Conservation (phyloP, 2,888 invertebrate species). For the Euplexia lucipara region DNA sequence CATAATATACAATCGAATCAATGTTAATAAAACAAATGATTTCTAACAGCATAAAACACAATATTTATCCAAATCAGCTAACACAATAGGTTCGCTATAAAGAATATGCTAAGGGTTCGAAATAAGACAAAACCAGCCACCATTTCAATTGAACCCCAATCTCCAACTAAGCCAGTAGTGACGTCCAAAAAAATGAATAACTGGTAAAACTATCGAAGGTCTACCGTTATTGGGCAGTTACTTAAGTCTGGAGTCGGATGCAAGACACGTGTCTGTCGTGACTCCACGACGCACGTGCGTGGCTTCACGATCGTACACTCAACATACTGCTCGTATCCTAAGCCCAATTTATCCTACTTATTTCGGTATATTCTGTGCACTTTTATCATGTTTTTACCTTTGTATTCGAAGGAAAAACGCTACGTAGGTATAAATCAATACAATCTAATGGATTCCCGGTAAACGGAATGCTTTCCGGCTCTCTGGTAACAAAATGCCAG, state of each 20-base stretch:
- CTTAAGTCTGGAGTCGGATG: constrained; percentile 71
- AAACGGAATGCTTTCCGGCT: constrained; percentile 50
- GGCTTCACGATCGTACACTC: constrained; percentile 72
- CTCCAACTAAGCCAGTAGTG: constrained; percentile 41
- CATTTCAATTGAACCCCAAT: constrained; percentile 66
- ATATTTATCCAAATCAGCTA: constrained; percentile 13
- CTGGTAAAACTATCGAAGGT: constrained; percentile 64
- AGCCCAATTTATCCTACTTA: constrained; percentile 82
- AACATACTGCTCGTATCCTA: constrained; percentile 77
- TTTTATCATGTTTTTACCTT: constrained; percentile 70
- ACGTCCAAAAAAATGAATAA: constrained; percentile 55
- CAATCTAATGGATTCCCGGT: constrained; percentile 71
- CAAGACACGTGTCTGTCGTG: constrained; percentile 79
- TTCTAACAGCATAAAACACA: constrained; percentile 6
- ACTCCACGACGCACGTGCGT: constrained; percentile 81
- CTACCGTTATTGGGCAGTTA: constrained; percentile 73
- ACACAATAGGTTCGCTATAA: constrained; percentile 62
- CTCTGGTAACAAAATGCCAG: constrained; percentile 18
- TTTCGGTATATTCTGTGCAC: constrained; percentile 73
- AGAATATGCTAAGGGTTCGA: constrained; percentile 65
- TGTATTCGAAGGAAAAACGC: constrained; percentile 67
- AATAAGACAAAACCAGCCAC: constrained; percentile 64
- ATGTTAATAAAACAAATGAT: constrained; percentile 4
- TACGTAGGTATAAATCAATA: constrained; percentile 66
- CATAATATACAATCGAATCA: neutral